Base-by-base conservation (phyloP, 2,888 invertebrate species). In the Ochlodes sylvanus region DNA sequence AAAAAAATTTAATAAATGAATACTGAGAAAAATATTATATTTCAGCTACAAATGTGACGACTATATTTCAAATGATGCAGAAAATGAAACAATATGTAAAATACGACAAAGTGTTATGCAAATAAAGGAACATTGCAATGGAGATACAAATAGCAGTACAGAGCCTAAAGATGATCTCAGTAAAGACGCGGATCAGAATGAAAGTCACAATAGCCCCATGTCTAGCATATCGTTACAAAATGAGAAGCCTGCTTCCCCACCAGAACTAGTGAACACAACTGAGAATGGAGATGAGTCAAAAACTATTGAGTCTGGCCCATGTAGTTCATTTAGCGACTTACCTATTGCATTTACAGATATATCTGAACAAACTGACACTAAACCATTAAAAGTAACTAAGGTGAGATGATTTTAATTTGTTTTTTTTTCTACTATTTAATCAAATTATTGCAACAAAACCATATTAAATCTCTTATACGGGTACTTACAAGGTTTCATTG, bases 11-110 rank as follows among this genome's bases (percentile, higher is more conserved):
- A n/a, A n/a, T n/a, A n/a, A n/a, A 12, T 12, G 9, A 41, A 21
- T 55, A 32, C 9, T 7, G 34, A 55, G 19, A 21, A 12, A 44
- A n/a, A 0, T 1, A 21, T 61, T 50, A 66, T 47, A 69, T 94
- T 94, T 44, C 90, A 97, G 97, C 87, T 97, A 97, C 83, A 94
- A 94, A 83, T 97, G 97, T 92, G 96, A 97, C 87, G 97, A 97
- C 77, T 97, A 96, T 92, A 95, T 96, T 63, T 94, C 95, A 75
- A 96, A 96, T 87, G 96, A 97, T 82, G 94, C 95, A 50, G 91
- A 94, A 73, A 87, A 92, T 74, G 89, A 92, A 54, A 87, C 86
- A 73, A 92, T 95, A 81, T 93, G 94, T 77, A 94, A 94, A 85
- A 88, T 95, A 79, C 93, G 95, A 54, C 93, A 93, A 82, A 85